Evolutionary conservation across 2,113 vertebrate genomes (phyloP), one percentile per base, ranked within the genome.

Genomic region (Mus pahari): DNA sequence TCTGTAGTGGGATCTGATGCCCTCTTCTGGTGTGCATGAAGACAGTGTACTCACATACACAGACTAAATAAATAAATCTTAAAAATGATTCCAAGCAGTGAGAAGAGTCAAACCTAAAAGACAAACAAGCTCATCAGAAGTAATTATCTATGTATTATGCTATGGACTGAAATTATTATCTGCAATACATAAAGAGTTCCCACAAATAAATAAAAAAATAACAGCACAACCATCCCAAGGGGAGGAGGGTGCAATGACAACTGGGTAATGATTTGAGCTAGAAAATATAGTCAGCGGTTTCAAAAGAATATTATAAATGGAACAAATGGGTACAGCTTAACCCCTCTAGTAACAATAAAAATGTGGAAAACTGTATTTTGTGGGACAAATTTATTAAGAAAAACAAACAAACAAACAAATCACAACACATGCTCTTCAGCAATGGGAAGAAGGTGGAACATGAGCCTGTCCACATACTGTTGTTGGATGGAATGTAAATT

Each of bases 31-130:
- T 66, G 11, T 66, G 28, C 12, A 33, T 31, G 28, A 33, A 66
- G 11, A 31, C 64, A 66, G 64, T 24, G 28, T 66, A 31, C 11
- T 31, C 28, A 66, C 28, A 66, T 31, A 66, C 64, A 66, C 33
- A 66, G 64, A 31, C 3, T 66, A 66, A 66, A 14, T 33, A 68
- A 68, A 68, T 68, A 66, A 66, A 68, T 68, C 64, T 33, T 66
- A 68, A 75, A 97, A 91, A 75, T 17, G n/a, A n/a, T 26, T 71
- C 55, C 64, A 33, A 87, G 28, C 74, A 88, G 53, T n/a, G 26
- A 93, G 91, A 96, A 22, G 42, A 75, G 95, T 83, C 42, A 90
- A 82, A 89, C 74, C 58, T 94, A 90, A 77, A 94, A 94, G 60
- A 87, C n/a, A 71, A 91, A 88, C 39, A 73, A 90, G 66, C 3